phyloP scores from a whole-genome alignment of 1,140 invertebrate genomes.

The Homarus americanus region DNA sequence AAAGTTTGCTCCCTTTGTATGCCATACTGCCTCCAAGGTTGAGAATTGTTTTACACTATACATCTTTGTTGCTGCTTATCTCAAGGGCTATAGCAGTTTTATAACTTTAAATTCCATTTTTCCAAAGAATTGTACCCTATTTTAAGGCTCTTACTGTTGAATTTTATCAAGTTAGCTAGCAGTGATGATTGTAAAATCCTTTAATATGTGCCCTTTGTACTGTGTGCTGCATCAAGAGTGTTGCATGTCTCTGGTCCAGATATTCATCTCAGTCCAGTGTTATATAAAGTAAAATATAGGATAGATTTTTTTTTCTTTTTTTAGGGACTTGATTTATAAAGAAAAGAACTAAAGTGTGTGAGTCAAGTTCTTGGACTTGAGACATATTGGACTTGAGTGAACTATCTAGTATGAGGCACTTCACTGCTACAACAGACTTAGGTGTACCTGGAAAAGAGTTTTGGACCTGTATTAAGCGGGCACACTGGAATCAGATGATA shows the following conservation, averaged over 20 bases:
- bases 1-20: too few relatives aligned
- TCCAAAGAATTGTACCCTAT: neutral
- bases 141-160: neutral
- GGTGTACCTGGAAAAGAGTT: neutral
- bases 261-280: neutral
- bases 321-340: neutral
- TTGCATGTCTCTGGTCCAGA: neutral
- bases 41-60: slow-evolving; percentile 15
- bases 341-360: neutral
- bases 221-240: neutral
- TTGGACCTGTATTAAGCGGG: neutral
- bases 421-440: slow-evolving; percentile 8
- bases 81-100: slow-evolving; percentile 21
- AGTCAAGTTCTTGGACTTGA: neutral
- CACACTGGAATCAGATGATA: neutral
- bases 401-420: neutral
- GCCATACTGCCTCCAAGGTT: neutral
- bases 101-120: slow-evolving; percentile 9
- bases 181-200: neutral
- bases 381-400: neutral
- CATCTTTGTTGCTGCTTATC: slow-evolving; percentile 35
- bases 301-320: neutral
- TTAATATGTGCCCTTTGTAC: slow-evolving; percentile 11
- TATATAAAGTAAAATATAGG: neutral
- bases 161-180: neutral